These are phyloP conservation scores for Drosophila multiciliata DNA, from an alignment of 2,888 invertebrate species.

Conservation along the genomic window DNA sequence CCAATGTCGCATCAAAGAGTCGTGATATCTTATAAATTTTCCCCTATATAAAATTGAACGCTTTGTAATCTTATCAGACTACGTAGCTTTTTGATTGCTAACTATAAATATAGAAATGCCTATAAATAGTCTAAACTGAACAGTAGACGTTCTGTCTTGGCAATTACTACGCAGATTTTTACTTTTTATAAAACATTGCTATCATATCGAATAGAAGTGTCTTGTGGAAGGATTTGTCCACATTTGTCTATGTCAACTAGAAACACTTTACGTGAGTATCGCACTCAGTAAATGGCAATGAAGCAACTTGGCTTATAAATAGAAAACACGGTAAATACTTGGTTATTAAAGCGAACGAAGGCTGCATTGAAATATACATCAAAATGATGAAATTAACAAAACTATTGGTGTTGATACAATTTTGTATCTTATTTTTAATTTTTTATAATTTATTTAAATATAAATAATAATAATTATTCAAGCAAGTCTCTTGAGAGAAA, in stretches of 20 bases:
- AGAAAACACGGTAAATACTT: conserved; percentile 12
- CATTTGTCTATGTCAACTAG: conserved; percentile 7
- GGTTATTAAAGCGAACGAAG: background rate
- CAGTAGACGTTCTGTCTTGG: conserved; percentile 42
- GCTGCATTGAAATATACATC: background rate
- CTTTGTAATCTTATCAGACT: conserved; percentile 66
- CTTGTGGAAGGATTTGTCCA: conserved; percentile 18
- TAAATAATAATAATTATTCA: background rate
- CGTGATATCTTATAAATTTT: conserved; percentile 43
- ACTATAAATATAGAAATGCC: conserved; percentile 69
- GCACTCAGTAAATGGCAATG: conserved; percentile 27
- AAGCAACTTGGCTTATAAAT: conserved; percentile 10
- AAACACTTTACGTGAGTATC: conserved; percentile 12
- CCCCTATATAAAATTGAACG: conserved; percentile 31
- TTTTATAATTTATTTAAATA: background rate
- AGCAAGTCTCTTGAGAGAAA: too few species aligned
- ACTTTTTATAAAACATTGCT: conserved; percentile 8
- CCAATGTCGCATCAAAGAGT: conserved; percentile 3
- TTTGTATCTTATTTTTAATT: background rate
- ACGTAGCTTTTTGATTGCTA: conserved; percentile 54
- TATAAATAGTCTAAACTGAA: conserved; percentile 62
- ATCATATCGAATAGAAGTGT: conserved; percentile 1
- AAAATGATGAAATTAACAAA: background rate
- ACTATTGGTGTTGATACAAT: background rate
- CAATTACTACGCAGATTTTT: conserved; percentile 2